Percentiles rank a stretch among this genome's conserved stretches.
These are phyloP conservation scores for Fissipunctia ypsillon DNA, from an alignment of 2,888 invertebrate genomes.

Conservation along the genomic window DNA sequence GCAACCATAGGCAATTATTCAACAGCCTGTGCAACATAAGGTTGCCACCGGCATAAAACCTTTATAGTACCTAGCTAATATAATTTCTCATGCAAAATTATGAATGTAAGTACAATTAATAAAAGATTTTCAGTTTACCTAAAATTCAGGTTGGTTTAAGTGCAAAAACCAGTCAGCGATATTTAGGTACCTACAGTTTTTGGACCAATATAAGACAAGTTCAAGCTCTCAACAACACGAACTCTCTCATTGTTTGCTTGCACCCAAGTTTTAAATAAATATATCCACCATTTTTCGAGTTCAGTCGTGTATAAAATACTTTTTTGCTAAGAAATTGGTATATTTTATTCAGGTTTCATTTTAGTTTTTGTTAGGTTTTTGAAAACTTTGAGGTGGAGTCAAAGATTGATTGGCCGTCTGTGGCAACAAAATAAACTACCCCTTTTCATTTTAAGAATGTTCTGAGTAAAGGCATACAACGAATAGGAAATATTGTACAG, in stretches of 20 bases:
- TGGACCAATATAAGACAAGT: background rate
- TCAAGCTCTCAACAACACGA: background rate
- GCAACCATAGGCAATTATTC: too few species aligned
- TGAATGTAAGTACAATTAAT: background rate
- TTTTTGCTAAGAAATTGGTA: background rate
- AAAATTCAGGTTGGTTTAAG: background rate
- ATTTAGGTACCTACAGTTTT: background rate
- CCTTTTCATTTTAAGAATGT: too few species aligned
- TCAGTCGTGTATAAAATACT: constrained; percentile 17
- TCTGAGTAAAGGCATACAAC: too few species aligned
- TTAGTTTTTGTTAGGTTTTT: background rate
- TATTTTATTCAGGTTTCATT: background rate
- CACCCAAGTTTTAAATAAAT: constrained; percentile 11
- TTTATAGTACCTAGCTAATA: background rate
- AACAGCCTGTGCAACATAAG: too few species aligned
- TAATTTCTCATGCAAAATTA: background rate
- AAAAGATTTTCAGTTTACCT: background rate
- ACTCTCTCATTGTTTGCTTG: constrained; percentile 1
- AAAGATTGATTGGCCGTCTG: too few species aligned
- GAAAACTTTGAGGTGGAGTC: too few species aligned
- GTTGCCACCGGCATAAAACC: too few species aligned
- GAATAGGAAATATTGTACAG: too few species aligned
- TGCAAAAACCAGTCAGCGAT: background rate
- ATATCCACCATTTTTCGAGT: constrained; percentile 14
- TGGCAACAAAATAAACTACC: too few species aligned